Conservation (phyloP, 2,888 invertebrate genomes). For the Diabrotica balteata region DNA sequence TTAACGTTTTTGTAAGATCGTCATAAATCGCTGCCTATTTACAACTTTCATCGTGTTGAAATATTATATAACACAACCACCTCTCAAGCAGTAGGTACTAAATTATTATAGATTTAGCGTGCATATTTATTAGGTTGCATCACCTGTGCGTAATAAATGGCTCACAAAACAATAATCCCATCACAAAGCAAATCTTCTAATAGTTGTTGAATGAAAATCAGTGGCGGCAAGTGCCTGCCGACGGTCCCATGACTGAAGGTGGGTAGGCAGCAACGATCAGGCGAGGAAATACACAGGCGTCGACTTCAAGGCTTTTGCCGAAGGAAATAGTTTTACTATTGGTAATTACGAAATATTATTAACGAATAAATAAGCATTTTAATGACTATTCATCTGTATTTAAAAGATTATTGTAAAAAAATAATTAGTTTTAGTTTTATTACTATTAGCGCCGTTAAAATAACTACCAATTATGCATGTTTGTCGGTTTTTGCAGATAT, state of each 20-base stretch:
- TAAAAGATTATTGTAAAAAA: too few relatives aligned
- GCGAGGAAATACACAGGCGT: conserved; percentile 3
- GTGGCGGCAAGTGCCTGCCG: conserved; percentile 17
- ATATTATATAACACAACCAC: too few relatives aligned
- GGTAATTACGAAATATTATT: too few relatives aligned
- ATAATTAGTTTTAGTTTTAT: too few relatives aligned
- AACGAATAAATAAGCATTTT: too few relatives aligned
- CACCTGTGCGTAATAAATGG: background rate
- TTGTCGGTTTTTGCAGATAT: too few relatives aligned
- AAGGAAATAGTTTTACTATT: background rate
- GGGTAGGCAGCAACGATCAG: conserved; percentile 2
- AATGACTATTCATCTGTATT: too few relatives aligned
- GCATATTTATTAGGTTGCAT: conserved; percentile 1
- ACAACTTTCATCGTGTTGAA: too few relatives aligned
- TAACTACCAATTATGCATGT: too few relatives aligned
- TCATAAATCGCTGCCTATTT: too few relatives aligned
- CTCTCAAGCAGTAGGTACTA: background rate
- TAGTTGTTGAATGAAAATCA: conserved; percentile 11
- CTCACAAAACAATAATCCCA: conserved; percentile 2
- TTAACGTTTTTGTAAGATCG: too few relatives aligned
- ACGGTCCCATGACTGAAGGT: background rate
- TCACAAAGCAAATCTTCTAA: conserved; percentile 14
- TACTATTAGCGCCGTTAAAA: too few relatives aligned
- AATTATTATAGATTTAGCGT: background rate
- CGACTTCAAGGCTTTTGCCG: background rate